phyloP scores from a whole-genome alignment of 2,113 vertebrate genomes.

The Carassius auratus region DNA sequence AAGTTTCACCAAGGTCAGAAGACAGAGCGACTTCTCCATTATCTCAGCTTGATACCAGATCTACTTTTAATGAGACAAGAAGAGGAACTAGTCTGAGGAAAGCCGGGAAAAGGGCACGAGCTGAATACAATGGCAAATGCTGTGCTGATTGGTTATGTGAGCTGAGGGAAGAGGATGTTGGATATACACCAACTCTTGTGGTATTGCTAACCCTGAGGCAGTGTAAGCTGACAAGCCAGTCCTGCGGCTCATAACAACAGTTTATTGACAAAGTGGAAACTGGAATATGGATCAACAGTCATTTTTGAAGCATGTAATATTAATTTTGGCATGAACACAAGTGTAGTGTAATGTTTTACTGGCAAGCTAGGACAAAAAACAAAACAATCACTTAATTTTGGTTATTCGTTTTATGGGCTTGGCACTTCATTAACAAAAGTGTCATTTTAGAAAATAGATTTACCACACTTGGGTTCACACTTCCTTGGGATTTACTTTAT shows the following conservation, averaged over 20 bases:
- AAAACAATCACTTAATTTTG: background rate
- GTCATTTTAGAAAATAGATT: background rate
- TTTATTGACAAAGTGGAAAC: background rate
- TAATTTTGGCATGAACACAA: background rate
- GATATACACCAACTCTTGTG: background rate
- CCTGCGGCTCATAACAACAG: constrained; percentile 17
- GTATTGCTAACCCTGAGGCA: constrained; percentile 4
- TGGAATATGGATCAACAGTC: background rate
- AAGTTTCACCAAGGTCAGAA: background rate
- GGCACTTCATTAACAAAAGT: background rate
- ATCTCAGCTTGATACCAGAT: background rate
- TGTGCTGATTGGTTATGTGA: constrained; percentile 9
- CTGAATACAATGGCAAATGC: constrained; percentile 1
- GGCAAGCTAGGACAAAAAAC: background rate
- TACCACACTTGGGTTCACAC: background rate
- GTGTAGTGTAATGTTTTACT: background rate
- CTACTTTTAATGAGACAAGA: constrained; percentile 20
- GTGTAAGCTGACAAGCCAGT: constrained; percentile 21
- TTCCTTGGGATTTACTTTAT: too few relatives aligned
- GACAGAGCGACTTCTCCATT: constrained; percentile 9
- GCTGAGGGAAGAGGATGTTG: background rate
- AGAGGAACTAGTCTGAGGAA: constrained; percentile 26
- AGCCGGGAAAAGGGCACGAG: background rate
- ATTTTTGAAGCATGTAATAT: background rate
- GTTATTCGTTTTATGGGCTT: background rate